Base-by-base conservation (phyloP, 1,140 invertebrate genomes). In the Hesperophylax magnus region DNA sequence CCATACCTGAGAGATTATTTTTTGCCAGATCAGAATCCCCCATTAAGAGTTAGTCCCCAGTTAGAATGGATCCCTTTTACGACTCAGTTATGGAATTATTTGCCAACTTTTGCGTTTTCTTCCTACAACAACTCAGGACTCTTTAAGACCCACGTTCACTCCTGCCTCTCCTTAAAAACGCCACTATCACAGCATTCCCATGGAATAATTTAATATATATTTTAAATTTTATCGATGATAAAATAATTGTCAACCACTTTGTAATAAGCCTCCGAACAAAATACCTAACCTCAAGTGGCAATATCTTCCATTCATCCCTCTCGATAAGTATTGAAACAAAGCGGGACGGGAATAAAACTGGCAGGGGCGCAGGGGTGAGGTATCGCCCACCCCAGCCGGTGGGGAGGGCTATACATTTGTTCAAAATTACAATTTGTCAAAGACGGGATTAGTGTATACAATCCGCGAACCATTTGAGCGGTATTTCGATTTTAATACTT, bases 341-440 rank as follows among this genome's bases (percentile, higher is more conserved):
- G 27, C 54, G 71, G 58, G 71, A 75, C 53, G 54, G 20, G 56
- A 75, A 75, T 58, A 75, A 75, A 75, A 56, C 14, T 0, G 9
- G 18, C 71, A 56, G 71, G 52, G 11, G 9, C 71, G 54, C n/a
- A 34, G 39, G n/a, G n/a, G n/a, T 20, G n/a, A n/a, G 34, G 34
- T 9, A n/a, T 17, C 20, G 11, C 72, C 20, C 69, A 18, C 24
- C 14, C 53, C 22, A 22, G 11, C n/a, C 17, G 3, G 34, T 9
- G 52, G 20, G 18, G 15, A 31, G 24, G 52, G 52, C 71, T 58
- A 17, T 52, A 78, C 76, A 79, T 83, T 81, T 83, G 79, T 81
- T 83, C 74, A 75, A 81, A 81, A 81, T 81, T 83, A 83, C 79
- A 83, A 83, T 83, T 81, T 83, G 79, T 83, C 82, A 83, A 83